Percentiles rank a stretch among this genome's conserved stretches.
Conservation (phyloP, 2,888 invertebrate species). For the Hirudinaria manillensis region DNA sequence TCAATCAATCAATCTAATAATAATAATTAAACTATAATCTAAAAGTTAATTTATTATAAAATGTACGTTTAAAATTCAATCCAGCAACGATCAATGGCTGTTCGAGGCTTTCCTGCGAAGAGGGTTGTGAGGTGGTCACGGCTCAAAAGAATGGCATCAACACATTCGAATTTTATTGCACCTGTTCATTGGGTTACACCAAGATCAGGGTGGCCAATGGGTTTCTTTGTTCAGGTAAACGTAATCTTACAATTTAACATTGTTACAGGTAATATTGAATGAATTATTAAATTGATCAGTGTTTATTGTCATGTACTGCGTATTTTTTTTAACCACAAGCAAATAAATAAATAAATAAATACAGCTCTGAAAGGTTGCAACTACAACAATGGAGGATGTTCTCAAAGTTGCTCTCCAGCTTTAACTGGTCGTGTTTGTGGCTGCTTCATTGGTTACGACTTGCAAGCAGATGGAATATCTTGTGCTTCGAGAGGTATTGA, state of each 20-base stretch:
- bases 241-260: not conserved
- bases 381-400: constrained; percentile 27
- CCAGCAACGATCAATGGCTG: constrained; percentile 3
- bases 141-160: constrained; percentile 1
- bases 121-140: constrained; percentile 19
- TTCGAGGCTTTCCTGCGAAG: constrained; percentile 4
- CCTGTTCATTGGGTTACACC: constrained; percentile 6
- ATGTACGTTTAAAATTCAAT: not conserved
- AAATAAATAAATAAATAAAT: not conserved
- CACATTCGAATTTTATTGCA: constrained; percentile 5
- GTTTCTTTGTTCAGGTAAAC: constrained; percentile 10
- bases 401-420: not conserved
- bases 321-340: no score
- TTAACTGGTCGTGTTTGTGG: not conserved
- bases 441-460: constrained; percentile 5
- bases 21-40: no score
- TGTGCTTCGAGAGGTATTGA: not conserved
- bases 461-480: constrained; percentile 17
- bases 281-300: not conserved
- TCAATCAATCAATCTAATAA: no score
- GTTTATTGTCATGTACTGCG: not conserved
- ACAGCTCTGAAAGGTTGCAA: constrained; percentile 18
- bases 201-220: constrained; percentile 1
- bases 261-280: not conserved
- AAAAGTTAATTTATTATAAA: no score